These are phyloP conservation scores for Amorpha juglandis DNA, from an alignment of 2,888 invertebrate species.

Conservation along the genomic window DNA sequence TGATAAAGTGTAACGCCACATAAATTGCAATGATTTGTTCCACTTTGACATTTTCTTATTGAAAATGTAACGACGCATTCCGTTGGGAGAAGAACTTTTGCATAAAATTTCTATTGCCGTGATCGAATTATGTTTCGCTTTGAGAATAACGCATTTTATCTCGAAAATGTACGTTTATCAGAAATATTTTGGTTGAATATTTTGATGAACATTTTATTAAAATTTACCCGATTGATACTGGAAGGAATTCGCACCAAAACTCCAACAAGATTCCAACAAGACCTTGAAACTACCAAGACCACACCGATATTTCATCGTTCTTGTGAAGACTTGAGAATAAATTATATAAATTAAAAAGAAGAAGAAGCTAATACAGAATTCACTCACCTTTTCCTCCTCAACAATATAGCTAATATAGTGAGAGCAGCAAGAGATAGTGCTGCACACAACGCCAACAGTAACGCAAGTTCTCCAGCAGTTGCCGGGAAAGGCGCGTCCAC, in stretches of 20 bases:
- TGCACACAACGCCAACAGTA: slow-evolving; percentile 82
- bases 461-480: slow-evolving; percentile 73
- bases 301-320: no score
- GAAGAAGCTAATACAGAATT: neutral
- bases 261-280: no score
- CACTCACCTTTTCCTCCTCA: slow-evolving; percentile 79
- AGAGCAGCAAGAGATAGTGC: slow-evolving; percentile 82
- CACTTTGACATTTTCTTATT: slow-evolving; percentile 15
- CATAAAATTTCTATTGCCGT: slow-evolving; percentile 20
- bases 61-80: slow-evolving; percentile 12
- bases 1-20: neutral
- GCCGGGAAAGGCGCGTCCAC: slow-evolving; percentile 79
- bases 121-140: slow-evolving; percentile 2
- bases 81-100: slow-evolving; percentile 3
- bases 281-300: no score
- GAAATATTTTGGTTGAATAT: no score
- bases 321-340: no score
- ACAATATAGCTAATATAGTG: slow-evolving; percentile 83
- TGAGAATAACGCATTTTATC: neutral
- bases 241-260: no score
- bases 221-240: no score
- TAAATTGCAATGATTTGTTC: slow-evolving; percentile 20
- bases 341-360: no score
- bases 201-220: no score
- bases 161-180: neutral